Conservation (phyloP, 2,888 invertebrate species). For the Ditula angustiorana region DNA sequence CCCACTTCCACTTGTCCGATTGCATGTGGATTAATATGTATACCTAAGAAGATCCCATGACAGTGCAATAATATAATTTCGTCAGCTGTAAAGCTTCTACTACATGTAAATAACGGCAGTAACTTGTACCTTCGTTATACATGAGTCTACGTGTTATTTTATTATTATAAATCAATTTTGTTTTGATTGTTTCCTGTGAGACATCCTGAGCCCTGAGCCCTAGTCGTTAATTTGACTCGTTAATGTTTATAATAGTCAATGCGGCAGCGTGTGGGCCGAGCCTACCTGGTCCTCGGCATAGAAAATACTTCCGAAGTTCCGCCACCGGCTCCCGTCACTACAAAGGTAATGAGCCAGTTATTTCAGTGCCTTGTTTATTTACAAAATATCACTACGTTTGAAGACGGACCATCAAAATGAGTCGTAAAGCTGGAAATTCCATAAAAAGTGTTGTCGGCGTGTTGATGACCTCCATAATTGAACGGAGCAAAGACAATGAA, state of each 20-base stretch:
- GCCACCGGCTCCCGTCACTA: conserved; percentile 68
- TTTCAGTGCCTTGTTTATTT: conserved; percentile 85
- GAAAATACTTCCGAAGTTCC: conserved; percentile 67
- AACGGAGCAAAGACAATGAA: conserved; percentile 81
- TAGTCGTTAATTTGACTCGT: conserved; percentile 9
- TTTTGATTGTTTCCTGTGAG: conserved; percentile 26
- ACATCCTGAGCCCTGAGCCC: conserved; percentile 12
- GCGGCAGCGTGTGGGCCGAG: conserved; percentile 37
- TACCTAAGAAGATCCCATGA: too few relatives aligned
- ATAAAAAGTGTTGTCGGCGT: conserved; percentile 77
- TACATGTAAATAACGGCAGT: too few relatives aligned
- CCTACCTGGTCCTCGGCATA: conserved; percentile 46
- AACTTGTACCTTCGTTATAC: too few relatives aligned
- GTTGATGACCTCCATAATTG: conserved; percentile 84
- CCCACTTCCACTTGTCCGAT: too few relatives aligned
- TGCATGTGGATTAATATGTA: too few relatives aligned
- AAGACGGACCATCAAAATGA: conserved; percentile 85
- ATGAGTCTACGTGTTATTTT: neutral
- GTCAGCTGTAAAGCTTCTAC: too few relatives aligned
- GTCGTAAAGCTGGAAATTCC: conserved; percentile 83
- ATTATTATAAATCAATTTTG: conserved; percentile 17
- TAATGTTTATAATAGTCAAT: conserved; percentile 28
- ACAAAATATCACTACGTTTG: conserved; percentile 86
- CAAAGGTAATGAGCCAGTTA: conserved; percentile 84
- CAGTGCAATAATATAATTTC: too few relatives aligned